Evolutionary conservation across 2,797 vertebrate species (phyloP).

Genomic region (Diplodus sargus): DNA sequence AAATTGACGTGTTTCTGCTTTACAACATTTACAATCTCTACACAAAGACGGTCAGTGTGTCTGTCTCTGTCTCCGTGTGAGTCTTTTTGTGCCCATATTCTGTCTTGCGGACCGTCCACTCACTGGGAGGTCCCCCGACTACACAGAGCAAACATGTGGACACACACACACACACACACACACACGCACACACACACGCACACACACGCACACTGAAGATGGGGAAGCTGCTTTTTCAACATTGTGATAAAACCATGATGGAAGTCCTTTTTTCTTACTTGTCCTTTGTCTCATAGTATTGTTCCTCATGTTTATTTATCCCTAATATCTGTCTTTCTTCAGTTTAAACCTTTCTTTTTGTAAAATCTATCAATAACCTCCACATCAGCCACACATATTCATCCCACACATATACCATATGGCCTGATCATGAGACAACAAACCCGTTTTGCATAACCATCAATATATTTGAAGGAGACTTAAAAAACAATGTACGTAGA

Average conservation of each 20-base stretch:
- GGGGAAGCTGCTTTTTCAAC: conserved; percentile 44
- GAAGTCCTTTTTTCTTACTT: conserved; percentile 12
- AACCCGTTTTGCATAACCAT: not conserved
- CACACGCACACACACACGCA: not conserved
- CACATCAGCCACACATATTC: not conserved
- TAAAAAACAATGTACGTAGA: not conserved
- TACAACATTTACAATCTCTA: too few species aligned
- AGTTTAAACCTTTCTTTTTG: not conserved
- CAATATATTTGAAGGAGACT: not conserved
- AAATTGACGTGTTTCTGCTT: too few species aligned
- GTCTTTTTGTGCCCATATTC: conserved; percentile 47
- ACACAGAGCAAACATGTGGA: conserved; percentile 41
- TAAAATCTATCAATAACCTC: not conserved
- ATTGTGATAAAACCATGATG: conserved; percentile 42
- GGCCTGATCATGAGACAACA: not conserved
- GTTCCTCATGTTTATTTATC: not conserved
- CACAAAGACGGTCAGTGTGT: conserved; percentile 5
- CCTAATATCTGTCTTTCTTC: not conserved
- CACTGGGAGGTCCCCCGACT: conserved; percentile 62
- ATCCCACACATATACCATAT: too few species aligned
- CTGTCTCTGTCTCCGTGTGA: conserved; percentile 21
- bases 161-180: not conserved
- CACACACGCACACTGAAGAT: conserved; percentile 16
- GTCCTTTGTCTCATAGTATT: not conserved
- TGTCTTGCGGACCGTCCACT: conserved; percentile 55